Evolutionary conservation across 92 coral and sea anemone species (phyloP).

Genomic region (Parazoanthus atlanticus): DNA sequence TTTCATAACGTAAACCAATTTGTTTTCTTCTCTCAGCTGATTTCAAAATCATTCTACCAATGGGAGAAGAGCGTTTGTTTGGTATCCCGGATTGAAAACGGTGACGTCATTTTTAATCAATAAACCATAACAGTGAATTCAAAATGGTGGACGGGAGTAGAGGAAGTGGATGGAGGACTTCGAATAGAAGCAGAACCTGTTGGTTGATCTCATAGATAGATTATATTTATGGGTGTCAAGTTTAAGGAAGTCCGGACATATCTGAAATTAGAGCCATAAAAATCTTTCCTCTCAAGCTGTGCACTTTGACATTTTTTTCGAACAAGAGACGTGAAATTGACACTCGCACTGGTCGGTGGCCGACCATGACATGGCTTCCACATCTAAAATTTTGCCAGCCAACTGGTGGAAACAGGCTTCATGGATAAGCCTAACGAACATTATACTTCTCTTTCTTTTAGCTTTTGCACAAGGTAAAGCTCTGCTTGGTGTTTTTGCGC

Average conservation of each 20-base stretch:
- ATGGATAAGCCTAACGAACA: conserved; percentile 36
- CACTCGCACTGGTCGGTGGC: neutral
- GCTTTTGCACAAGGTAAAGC: conserved; percentile 40
- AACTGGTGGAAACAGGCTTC: conserved; percentile 28
- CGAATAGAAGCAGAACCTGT: conserved; percentile 22
- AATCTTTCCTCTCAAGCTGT: neutral
- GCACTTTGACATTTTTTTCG: conserved; percentile 9
- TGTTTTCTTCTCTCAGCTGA: conserved; percentile 57
- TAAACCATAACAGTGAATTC: conserved; percentile 69
- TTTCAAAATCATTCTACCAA: conserved; percentile 55
- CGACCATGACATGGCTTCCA: conserved; percentile 46
- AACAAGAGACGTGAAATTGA: conserved; percentile 18
- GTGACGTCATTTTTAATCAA: conserved; percentile 77
- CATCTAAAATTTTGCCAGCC: conserved; percentile 2
- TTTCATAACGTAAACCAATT: neutral
- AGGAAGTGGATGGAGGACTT: conserved; percentile 57
- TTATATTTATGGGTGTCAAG: conserved; percentile 53
- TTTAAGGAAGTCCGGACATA: conserved; percentile 50
- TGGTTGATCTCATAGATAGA: conserved; percentile 30
- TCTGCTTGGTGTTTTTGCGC: neutral
- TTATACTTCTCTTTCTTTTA: conserved; percentile 26
- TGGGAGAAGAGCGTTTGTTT: neutral
- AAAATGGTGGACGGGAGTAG: conserved; percentile 77
- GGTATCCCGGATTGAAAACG: conserved; percentile 51
- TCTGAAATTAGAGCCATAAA: conserved; percentile 1